Evolutionary conservation across 1,140 invertebrate species (phyloP).

Genomic region (Drosophila subobscura): DNA sequence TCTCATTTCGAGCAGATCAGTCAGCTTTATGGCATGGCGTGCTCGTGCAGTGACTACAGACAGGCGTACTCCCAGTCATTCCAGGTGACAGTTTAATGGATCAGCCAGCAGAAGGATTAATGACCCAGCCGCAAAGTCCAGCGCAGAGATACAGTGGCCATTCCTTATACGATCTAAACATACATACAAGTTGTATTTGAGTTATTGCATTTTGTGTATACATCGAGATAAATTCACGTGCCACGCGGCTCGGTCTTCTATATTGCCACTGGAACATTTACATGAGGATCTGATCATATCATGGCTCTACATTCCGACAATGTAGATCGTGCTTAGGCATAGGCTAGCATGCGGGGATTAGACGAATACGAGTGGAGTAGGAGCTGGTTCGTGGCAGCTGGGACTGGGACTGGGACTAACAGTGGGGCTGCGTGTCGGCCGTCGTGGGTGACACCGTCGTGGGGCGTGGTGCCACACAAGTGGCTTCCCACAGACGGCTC

Average conservation of each 20-base stretch:
- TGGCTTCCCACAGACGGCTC: conserved; percentile 83
- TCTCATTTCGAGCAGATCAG: conserved; percentile 22
- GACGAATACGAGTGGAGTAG: conserved; percentile 19
- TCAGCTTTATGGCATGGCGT: conserved; percentile 43
- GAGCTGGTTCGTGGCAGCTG: conserved; percentile 27
- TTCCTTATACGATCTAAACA: background rate
- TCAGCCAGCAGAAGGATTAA: conserved; percentile 13
- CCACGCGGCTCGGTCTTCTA: background rate
- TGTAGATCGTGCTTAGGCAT: conserved; percentile 23
- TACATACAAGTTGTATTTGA: conserved; percentile 23
- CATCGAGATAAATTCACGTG: conserved; percentile 30
- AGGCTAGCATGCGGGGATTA: conserved; percentile 46
- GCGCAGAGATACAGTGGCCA: background rate
- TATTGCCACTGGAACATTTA: conserved; percentile 47
- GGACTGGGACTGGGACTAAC: conserved; percentile 34
- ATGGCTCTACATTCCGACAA: conserved; percentile 32
- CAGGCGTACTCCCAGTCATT: background rate
- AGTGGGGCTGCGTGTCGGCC: conserved; percentile 61
- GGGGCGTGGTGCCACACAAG: conserved; percentile 78
- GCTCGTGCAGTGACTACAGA: conserved; percentile 3
- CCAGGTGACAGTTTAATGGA: conserved; percentile 41
- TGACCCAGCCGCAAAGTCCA: conserved; percentile 9
- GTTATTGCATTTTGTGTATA: conserved; percentile 19
- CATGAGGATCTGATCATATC: conserved; percentile 47
- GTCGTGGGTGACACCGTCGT: conserved; percentile 77